Base-by-base conservation (phyloP, 2,113 vertebrate species). In the Panthera tigris region DNA sequence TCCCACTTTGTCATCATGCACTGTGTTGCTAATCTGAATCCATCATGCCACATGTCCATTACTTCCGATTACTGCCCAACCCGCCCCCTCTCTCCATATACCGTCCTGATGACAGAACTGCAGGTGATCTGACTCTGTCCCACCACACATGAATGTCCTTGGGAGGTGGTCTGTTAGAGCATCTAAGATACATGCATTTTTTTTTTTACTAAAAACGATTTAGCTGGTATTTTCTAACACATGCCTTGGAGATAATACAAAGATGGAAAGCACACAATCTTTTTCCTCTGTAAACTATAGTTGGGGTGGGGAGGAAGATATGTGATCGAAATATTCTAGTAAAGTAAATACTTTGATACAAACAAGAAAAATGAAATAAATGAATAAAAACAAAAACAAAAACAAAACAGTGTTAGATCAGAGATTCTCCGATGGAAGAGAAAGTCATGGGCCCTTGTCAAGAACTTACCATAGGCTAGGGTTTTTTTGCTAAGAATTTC, bases 11-110 rank as follows among this genome's bases (percentile, higher is more conserved):
- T 80, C 50, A 14, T 13, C 15, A 0, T n/a, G 12, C 8, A 12
- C 19, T 11, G 0, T 31, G 29, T 4, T 66, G 61, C 23, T 73
- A 29, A 21, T 0, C 23, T 21, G 14, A 45, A 41, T 4, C 57
- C 36, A 25, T 13, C 3, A 3, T 52, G 36, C 15, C 10, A 6
- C 1, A 0, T 9, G 6, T 5, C 41, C 1, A 3, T 48, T 1
- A 68, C 23, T 23, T 23, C 61, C 65, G 29, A 16, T 4, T 5
- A 8, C 1, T 15, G 4, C 57, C 16, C 74, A 36, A 7, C 1
- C 2, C 18, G 23, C 15, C 23, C 25, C 1, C 23, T 48, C 79
- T 55, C 3, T 31, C 79, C 5, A 12, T 4, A 52, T 9, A 0
- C 27, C 41, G 3, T 12, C 21, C 25, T 74, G 12, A 33, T 18